A percentile compares a stretch with the other conserved stretches of the same genome.
These are phyloP conservation scores for Nebria ingens DNA, from an alignment of 1,140 invertebrate species.

Conservation along the genomic window DNA sequence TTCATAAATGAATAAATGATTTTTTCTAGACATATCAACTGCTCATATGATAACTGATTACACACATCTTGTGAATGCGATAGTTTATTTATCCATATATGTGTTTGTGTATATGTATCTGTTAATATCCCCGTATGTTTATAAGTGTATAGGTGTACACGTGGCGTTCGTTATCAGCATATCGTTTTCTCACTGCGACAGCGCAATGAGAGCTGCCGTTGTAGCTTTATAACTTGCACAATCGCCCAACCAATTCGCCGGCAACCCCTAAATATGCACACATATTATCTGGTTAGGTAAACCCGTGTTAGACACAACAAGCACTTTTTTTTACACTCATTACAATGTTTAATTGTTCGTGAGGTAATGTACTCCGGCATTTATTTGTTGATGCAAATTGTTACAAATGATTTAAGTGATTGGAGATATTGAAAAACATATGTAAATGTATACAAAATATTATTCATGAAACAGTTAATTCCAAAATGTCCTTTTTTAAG, in stretches of 20 bases:
- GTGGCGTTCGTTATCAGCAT: neutral
- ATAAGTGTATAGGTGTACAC: neutral
- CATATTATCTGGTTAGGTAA: neutral
- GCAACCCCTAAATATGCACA: too few species aligned
- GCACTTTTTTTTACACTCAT: neutral
- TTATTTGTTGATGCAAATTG: neutral
- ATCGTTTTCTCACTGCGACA: neutral
- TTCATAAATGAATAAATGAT: too few species aligned
- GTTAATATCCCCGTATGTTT: neutral
- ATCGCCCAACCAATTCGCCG: neutral
- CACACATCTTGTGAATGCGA: too few species aligned
- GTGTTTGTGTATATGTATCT: conserved; percentile 6
- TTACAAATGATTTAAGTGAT: too few species aligned
- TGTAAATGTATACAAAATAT: too few species aligned
- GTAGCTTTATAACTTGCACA: neutral
- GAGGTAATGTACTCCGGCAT: neutral
- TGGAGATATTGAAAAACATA: too few species aligned
- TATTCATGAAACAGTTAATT: too few species aligned
- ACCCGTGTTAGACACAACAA: neutral
- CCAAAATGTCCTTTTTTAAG: too few species aligned
- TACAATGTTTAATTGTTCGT: conserved; percentile 1
- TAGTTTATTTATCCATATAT: neutral
- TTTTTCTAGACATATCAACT: too few species aligned
- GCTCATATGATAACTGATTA: too few species aligned
- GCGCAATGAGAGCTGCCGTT: neutral